Percentiles rank a stretch among this genome's conserved stretches.
These are phyloP conservation scores for Drosophila bocki DNA, from an alignment of 1,140 invertebrate genomes.

Conservation along the genomic window DNA sequence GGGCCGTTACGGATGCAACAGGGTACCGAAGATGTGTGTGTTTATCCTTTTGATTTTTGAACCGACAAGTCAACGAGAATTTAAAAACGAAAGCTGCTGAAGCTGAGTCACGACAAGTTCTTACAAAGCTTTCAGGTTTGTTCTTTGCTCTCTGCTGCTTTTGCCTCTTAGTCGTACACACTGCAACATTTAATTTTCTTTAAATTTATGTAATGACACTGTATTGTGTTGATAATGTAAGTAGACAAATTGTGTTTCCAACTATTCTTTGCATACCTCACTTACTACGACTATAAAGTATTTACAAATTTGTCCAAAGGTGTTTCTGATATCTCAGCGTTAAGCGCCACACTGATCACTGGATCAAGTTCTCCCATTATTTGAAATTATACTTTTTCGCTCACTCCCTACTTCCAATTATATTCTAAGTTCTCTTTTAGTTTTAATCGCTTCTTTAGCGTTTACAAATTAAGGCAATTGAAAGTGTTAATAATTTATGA, in stretches of 20 bases:
- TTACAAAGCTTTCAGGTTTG: constrained; percentile 26
- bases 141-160: constrained; percentile 30
- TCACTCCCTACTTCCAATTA: constrained; percentile 34
- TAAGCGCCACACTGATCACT: not conserved
- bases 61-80: constrained; percentile 13
- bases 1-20: constrained; percentile 18
- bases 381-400: not conserved
- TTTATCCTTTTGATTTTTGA: constrained; percentile 69
- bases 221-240: constrained; percentile 34
- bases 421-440: constrained; percentile 33
- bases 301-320: constrained; percentile 15
- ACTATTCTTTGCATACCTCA: constrained; percentile 10
- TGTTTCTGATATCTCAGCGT: constrained; percentile 27
- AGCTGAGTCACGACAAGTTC: constrained; percentile 8
- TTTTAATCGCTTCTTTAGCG: constrained; percentile 20
- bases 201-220: not conserved
- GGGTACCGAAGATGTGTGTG: constrained; percentile 58
- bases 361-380: constrained; percentile 4
- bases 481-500: constrained; percentile 50
- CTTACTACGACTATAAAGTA: not conserved
- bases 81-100: constrained; percentile 18
- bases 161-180: constrained; percentile 13
- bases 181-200: constrained; percentile 11
- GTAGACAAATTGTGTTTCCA: constrained; percentile 32
- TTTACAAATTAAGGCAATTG: constrained; percentile 37